Conservation (phyloP, 2,797 vertebrate genomes). For the Acipenser ruthenus region DNA sequence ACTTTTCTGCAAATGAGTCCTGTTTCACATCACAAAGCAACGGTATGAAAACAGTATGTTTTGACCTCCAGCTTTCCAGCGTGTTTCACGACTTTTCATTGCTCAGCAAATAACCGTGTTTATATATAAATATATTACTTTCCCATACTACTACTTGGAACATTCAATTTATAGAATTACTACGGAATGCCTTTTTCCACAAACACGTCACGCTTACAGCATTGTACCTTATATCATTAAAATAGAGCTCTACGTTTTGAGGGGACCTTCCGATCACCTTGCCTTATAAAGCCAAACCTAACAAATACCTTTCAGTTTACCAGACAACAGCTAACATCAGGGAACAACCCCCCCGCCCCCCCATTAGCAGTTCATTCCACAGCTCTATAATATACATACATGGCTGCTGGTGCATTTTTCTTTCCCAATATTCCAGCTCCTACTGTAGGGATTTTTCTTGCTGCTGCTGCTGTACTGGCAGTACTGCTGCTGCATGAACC, state of each 20-base stretch:
- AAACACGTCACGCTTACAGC: not conserved
- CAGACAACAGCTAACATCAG: too few species aligned
- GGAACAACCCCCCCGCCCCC: too few species aligned
- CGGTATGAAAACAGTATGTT: not conserved
- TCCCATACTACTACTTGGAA: too few species aligned
- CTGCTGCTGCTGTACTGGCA: too few species aligned
- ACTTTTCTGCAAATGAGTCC: constrained; percentile 7
- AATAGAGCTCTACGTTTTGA: not conserved
- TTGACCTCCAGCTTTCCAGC: not conserved
- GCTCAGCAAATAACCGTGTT: not conserved
- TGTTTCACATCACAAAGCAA: constrained; percentile 19
- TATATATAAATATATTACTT: too few species aligned
- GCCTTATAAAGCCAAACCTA: too few species aligned
- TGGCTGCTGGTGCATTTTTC: not conserved
- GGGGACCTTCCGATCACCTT: too few species aligned
- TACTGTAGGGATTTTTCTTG: too few species aligned
- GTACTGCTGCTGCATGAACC: constrained; percentile 1
- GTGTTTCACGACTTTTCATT: not conserved
- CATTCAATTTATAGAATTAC: too few species aligned
- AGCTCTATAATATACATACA: not conserved
- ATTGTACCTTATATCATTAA: not conserved
- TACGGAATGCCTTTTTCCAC: too few species aligned
- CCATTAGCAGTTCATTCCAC: not conserved
- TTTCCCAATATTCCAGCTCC: too few species aligned
- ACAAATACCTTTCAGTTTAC: too few species aligned